These are phyloP conservation scores for Pandemis corylana DNA, from an alignment of 2,888 invertebrate genomes.

Conservation along the genomic window DNA sequence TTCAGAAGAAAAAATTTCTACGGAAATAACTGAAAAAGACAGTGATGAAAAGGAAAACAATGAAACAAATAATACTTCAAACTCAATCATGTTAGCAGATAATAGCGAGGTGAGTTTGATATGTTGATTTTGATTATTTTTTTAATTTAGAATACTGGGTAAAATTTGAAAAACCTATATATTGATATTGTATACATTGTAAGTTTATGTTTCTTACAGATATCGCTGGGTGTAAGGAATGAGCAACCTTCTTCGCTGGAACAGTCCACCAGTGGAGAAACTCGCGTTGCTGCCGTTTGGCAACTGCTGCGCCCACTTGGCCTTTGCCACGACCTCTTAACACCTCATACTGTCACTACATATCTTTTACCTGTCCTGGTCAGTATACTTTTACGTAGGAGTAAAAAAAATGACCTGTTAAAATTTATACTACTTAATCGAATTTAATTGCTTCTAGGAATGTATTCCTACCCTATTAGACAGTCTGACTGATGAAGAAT, in stretches of 20 bases:
- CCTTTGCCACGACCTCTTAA: constrained; percentile 95
- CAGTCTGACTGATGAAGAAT: constrained; percentile 96
- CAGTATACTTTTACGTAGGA: constrained; percentile 64
- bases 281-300: constrained; percentile 78
- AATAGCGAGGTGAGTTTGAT: constrained; percentile 63
- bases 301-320: constrained; percentile 95
- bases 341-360: constrained; percentile 94
- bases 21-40: constrained; percentile 74
- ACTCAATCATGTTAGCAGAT: constrained; percentile 60
- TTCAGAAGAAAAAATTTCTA: constrained; percentile 74
- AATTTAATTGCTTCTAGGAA: constrained; percentile 85
- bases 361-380: constrained; percentile 96
- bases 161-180: neutral
- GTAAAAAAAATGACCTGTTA: neutral
- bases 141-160: too few species aligned
- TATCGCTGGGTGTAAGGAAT: constrained; percentile 61
- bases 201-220: constrained; percentile 46
- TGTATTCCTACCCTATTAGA: constrained; percentile 95
- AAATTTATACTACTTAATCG: neutral
- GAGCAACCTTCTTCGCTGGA: constrained; percentile 76
- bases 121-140: too few species aligned
- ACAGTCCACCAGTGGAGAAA: constrained; percentile 71
- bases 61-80: constrained; percentile 61
- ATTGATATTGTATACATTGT: neutral
- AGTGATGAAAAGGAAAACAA: constrained; percentile 63